phyloP scores from a whole-genome alignment of 2,888 invertebrate species.

The Eupithecia vulgata region DNA sequence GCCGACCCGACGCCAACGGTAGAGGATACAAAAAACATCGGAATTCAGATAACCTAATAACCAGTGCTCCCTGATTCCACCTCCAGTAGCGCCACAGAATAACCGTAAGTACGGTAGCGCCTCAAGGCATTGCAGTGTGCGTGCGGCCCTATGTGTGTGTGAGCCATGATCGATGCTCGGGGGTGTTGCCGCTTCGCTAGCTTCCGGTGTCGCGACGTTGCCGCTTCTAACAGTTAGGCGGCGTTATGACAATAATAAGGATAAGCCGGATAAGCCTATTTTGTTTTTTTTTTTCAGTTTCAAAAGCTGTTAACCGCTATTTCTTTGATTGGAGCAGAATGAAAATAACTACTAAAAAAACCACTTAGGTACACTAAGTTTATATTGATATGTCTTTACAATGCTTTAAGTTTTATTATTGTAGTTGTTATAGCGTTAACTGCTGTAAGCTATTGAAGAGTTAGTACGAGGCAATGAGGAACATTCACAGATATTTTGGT shows the following conservation, averaged over 20 bases:
- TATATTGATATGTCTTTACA: too few species aligned
- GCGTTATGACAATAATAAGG: slow-evolving; percentile 55
- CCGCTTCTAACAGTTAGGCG: slow-evolving; percentile 63
- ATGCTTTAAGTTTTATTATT: background rate
- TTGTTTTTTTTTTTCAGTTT: slow-evolving; percentile 14
- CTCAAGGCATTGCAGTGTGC: slow-evolving; percentile 52
- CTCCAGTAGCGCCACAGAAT: slow-evolving; percentile 7
- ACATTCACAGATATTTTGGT: background rate
- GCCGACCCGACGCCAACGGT: background rate
- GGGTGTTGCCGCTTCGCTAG: slow-evolving; percentile 86
- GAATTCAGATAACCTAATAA: slow-evolving; percentile 31
- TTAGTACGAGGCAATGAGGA: background rate
- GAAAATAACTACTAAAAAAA: too few species aligned
- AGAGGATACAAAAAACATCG: slow-evolving; percentile 23
- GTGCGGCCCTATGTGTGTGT: slow-evolving; percentile 52
- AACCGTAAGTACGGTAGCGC: slow-evolving; percentile 30
- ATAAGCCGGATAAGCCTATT: slow-evolving; percentile 53
- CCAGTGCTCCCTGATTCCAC: slow-evolving; percentile 34
- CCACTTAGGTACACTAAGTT: too few species aligned
- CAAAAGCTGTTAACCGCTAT: background rate
- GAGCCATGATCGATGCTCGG: slow-evolving; percentile 85
- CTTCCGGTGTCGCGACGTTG: slow-evolving; percentile 84
- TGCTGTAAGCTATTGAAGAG: background rate
- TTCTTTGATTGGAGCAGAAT: background rate
- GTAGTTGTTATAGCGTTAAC: background rate